Base-by-base conservation (phyloP, 2,797 vertebrate genomes). In the Pteropus rufus region DNA sequence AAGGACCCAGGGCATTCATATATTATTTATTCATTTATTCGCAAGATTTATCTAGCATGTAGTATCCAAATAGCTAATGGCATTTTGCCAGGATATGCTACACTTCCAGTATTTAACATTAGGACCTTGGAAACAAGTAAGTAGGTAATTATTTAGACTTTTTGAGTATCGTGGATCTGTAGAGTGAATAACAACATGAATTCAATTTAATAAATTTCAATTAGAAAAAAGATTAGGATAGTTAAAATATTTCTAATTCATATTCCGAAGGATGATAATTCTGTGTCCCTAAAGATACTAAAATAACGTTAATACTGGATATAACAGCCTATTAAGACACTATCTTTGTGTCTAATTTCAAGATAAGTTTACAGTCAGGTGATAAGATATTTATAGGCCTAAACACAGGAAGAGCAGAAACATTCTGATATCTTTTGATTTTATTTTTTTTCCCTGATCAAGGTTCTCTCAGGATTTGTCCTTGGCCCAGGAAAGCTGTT, bases 11-110 rank as follows among this genome's bases (percentile, higher is more conserved):
- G n/a, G 26, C 44, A 87, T 93, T 89, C 52, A 84, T 86, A 73
- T 93, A 95, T 95, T 97, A 95, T 95, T 98, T 97, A 97, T 97
- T 94, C 49, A 80, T 83, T 95, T 92, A 94, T 95, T 96, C 97
- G 73, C 67, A 92, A 96, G 73, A 95, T 94, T 89, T 94, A 81
- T 93, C 83, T 93, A 70, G 64, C 16, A 83, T 23, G 75, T 21
- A 70, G 62, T 83, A 76, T 96, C 91, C 36, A 83, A 77, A 96
- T n/a, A 96, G 70, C 65, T 89, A 76, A 29, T 0, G 4, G 54
- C 39, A 56, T 90, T 83, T 23, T 87, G 19, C 89, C 31, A 52
- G 54, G 36, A 11, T 23, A 62, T 29, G 36, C 24, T 46, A 64
- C 15, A 58, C 60, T 93, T 91, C 18, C 46, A 94, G 12, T 86